A percentile compares a stretch with the other conserved stretches of the same genome.
These are phyloP conservation scores for Chrysemys picta DNA, from an alignment of 2,113 vertebrate genomes.

Conservation along the genomic window DNA sequence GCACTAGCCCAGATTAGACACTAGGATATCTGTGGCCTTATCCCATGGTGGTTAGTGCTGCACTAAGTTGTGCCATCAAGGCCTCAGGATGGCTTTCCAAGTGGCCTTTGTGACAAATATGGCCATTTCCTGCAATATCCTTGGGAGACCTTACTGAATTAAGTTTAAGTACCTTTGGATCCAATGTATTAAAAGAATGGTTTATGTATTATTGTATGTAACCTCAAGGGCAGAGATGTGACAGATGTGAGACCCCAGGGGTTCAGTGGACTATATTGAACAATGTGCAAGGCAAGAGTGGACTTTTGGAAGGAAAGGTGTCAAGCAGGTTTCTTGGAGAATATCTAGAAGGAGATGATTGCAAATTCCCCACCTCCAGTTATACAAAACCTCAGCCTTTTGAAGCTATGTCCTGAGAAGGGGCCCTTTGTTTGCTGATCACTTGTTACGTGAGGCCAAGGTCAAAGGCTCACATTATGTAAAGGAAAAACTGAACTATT, in stretches of 20 bases:
- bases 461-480: neutral
- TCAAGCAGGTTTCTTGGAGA: neutral
- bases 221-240: neutral
- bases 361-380: neutral
- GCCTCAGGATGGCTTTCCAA: neutral
- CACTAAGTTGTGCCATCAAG: neutral
- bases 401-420: neutral
- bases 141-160: neutral
- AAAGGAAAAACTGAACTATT: neutral
- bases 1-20: neutral
- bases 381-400: neutral
- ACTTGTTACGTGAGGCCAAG: neutral
- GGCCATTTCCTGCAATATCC: neutral
- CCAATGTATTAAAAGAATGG: neutral
- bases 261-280: neutral
- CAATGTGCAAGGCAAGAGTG: neutral
- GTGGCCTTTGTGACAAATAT: neutral
- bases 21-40: neutral
- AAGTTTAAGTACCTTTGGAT: neutral
- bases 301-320: neutral
- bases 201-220: neutral
- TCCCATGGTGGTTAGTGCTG: neutral
- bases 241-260: neutral
- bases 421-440: neutral
- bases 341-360: neutral